A percentile compares a stretch with the other conserved stretches of the same genome.
phyloP scores from a whole-genome alignment of 1,140 invertebrate genomes.

The honey bee (Apis mellifera) region Amel_HAv3.1 CM009932.2:4631001-4631500 shows the following conservation, averaged over 20 bases:
- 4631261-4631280: constrained; percentile 46
- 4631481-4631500: constrained; percentile 17
- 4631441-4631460: constrained; percentile 60
- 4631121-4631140: constrained; percentile 37
- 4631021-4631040: background rate
- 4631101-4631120: constrained; percentile 74
- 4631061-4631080: constrained; percentile 72
- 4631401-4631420: constrained; percentile 30
- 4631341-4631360: constrained; percentile 52
- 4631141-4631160: constrained; percentile 38
- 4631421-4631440: constrained; percentile 64
- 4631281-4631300: constrained; percentile 33
- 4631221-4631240: constrained; percentile 29
- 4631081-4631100: constrained; percentile 77
- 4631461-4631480: constrained; percentile 16
- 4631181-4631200: background rate
- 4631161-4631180: constrained; percentile 19
- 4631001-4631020: background rate
- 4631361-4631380: constrained; percentile 49
- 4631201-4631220: background rate
- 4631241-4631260: constrained; percentile 35
- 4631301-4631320: constrained; percentile 39
- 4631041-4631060: background rate
- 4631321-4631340: constrained; percentile 39
- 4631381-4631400: constrained; percentile 32